phyloP scores from a whole-genome alignment of 1,140 invertebrate species.

The Nebria ingens region DNA sequence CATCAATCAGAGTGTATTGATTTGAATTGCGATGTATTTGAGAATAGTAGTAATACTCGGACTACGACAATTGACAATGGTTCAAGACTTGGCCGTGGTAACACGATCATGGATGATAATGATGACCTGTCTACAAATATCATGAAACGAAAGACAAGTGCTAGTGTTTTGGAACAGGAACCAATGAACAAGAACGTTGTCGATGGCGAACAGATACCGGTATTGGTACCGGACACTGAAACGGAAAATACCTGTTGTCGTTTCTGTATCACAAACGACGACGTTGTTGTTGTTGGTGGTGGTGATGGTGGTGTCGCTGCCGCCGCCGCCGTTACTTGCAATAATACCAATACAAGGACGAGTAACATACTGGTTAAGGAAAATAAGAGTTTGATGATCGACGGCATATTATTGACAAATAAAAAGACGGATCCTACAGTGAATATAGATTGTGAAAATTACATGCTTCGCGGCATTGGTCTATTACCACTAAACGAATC shows the following conservation, averaged over 20 bases:
- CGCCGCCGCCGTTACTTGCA: constrained; percentile 14
- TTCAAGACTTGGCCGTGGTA: background rate
- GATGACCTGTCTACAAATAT: background rate
- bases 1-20: background rate
- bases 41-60: background rate
- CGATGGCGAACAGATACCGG: background rate
- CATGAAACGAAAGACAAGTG: background rate
- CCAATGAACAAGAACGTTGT: background rate
- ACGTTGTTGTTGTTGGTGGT: no score
- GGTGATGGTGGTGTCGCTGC: constrained; percentile 15
- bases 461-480: constrained; percentile 42
- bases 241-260: background rate
- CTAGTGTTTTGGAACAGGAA: background rate
- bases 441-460: constrained; percentile 48
- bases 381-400: background rate
- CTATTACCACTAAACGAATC: constrained; percentile 10
- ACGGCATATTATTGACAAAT: constrained; percentile 8
- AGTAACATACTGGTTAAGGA: no score
- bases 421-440: constrained; percentile 17
- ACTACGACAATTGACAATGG: background rate
- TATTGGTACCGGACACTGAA: background rate
- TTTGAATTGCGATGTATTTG: background rate
- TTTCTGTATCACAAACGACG: background rate
- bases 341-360: no score
- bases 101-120: background rate